phyloP scores from a whole-genome alignment of 2,888 invertebrate species.

The Macrostomum cliftonense region DNA sequence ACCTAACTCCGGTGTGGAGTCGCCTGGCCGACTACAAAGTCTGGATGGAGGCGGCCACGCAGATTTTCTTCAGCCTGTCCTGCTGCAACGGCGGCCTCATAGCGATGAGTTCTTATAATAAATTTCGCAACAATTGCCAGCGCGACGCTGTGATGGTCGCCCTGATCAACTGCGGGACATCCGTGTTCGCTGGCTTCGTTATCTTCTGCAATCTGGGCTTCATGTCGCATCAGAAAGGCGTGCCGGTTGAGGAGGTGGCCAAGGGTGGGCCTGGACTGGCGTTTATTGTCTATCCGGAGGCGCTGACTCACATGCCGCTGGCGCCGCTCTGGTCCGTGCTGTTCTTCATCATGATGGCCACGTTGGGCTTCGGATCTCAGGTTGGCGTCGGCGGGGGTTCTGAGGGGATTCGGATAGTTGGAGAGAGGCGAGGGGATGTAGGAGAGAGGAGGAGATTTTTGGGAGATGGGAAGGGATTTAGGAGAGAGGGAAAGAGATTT shows the following conservation, averaged over 20 bases:
- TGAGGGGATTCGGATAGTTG: too few relatives aligned
- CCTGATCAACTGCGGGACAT: slow-evolving; percentile 33
- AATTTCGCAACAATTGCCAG: slow-evolving; percentile 31
- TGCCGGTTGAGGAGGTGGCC: slow-evolving; percentile 29
- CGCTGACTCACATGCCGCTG: slow-evolving; percentile 31
- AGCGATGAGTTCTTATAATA: slow-evolving; percentile 33
- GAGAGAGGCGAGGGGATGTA: too few relatives aligned
- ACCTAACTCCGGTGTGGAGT: slow-evolving; percentile 57
- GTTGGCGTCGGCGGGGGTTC: too few relatives aligned
- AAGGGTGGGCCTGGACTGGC: slow-evolving; percentile 34
- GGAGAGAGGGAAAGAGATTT: too few relatives aligned
- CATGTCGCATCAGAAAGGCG: slow-evolving; percentile 36
- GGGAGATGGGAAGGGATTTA: too few relatives aligned
- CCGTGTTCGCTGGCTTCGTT: slow-evolving; percentile 35
- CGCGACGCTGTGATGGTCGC: slow-evolving; percentile 34
- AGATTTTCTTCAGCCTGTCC: slow-evolving; percentile 30
- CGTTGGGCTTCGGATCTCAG: slow-evolving; percentile 32
- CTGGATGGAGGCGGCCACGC: slow-evolving; percentile 30
- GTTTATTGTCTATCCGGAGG: slow-evolving; percentile 37
- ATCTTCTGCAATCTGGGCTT: slow-evolving; percentile 46
- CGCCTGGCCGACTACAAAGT: slow-evolving; percentile 45
- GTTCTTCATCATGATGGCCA: slow-evolving; percentile 37
- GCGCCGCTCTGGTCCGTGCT: slow-evolving; percentile 33
- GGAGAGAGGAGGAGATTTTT: too few relatives aligned
- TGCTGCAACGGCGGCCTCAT: slow-evolving; percentile 32